Percentiles rank a stretch among this genome's conserved stretches.
phyloP scores from a whole-genome alignment of 2,888 invertebrate species.

The Oligia strigilis region DNA sequence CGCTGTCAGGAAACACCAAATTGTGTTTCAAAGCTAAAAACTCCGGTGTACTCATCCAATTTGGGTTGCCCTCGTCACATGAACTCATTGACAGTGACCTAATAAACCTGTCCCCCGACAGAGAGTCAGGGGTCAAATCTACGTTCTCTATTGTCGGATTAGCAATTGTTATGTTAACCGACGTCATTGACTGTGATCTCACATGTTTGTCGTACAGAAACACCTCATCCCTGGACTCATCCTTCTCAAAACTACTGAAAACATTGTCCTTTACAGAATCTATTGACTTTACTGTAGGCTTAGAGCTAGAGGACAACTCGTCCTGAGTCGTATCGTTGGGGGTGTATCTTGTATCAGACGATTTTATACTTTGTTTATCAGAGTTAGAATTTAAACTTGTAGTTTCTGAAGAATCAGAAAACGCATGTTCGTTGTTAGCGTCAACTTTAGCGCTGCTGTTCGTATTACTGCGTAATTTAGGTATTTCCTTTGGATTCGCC shows the following conservation, averaged over 20 bases:
- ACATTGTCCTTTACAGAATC: slow-evolving; percentile 84
- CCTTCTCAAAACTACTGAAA: slow-evolving; percentile 83
- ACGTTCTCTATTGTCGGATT: slow-evolving; percentile 94
- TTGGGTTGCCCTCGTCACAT: slow-evolving; percentile 93
- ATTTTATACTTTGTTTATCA: slow-evolving; percentile 88
- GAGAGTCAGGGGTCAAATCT: slow-evolving; percentile 92
- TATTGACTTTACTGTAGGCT: slow-evolving; percentile 83
- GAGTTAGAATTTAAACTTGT: slow-evolving; percentile 88
- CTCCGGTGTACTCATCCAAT: slow-evolving; percentile 96
- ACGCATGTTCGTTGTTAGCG: slow-evolving; percentile 84
- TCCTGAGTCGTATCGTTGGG: slow-evolving; percentile 86
- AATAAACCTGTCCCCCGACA: slow-evolving; percentile 90
- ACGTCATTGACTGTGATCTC: slow-evolving; percentile 91
- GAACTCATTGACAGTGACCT: slow-evolving; percentile 92
- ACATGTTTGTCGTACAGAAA: slow-evolving; percentile 85
- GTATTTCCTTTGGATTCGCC: slow-evolving; percentile 76
- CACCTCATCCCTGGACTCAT: slow-evolving; percentile 82
- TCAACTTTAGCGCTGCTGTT: slow-evolving; percentile 78
- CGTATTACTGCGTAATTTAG: slow-evolving; percentile 69
- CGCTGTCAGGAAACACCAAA: slow-evolving; percentile 95
- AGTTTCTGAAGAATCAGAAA: slow-evolving; percentile 90
- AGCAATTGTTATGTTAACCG: slow-evolving; percentile 92
- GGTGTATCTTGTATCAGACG: slow-evolving; percentile 84
- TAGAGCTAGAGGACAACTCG: slow-evolving; percentile 83
- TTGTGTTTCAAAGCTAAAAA: slow-evolving; percentile 95